Conservation (phyloP, 1,140 invertebrate species). For the Tachypleus tridentatus region DNA sequence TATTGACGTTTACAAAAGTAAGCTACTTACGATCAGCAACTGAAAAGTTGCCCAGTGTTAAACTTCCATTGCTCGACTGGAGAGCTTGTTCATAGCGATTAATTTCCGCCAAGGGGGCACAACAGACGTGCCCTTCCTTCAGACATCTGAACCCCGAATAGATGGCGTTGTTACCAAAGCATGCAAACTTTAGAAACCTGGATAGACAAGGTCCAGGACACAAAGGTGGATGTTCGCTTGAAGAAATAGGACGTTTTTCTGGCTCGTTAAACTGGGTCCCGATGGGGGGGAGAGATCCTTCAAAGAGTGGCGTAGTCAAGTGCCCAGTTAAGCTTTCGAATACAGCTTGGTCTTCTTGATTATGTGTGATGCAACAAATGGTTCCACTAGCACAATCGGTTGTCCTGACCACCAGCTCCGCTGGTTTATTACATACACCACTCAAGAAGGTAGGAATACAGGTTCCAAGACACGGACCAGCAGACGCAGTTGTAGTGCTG, state of each 20-base stretch:
- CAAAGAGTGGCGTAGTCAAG: too few species aligned
- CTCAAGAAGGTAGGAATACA: constrained; percentile 66
- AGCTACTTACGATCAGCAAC: too few species aligned
- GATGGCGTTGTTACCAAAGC: constrained; percentile 52
- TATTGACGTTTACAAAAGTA: too few species aligned
- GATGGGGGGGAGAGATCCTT: too few species aligned
- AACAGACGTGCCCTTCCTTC: constrained; percentile 25
- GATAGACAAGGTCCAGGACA: constrained; percentile 85
- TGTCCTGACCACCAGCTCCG: constrained; percentile 54
- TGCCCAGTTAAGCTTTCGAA: too few species aligned
- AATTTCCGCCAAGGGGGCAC: constrained; percentile 21
- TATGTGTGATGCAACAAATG: constrained; percentile 50
- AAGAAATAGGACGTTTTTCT: not conserved
- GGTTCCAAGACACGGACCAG: constrained; percentile 53
- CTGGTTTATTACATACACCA: constrained; percentile 65
- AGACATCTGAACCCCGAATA: constrained; percentile 22
- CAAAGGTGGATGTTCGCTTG: not conserved
- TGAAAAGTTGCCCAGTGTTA: too few species aligned
- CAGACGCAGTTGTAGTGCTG: constrained; percentile 22
- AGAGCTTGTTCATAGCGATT: constrained; percentile 22
- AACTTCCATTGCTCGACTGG: not conserved
- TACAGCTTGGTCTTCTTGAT: too few species aligned
- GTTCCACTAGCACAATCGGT: constrained; percentile 57
- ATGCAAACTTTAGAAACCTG: constrained; percentile 74
- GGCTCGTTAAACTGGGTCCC: not conserved